Evolutionary conservation across 2,113 vertebrate genomes (phyloP), one percentile per base, ranked within the genome.

Genomic region (Phaethornis superciliosus): DNA sequence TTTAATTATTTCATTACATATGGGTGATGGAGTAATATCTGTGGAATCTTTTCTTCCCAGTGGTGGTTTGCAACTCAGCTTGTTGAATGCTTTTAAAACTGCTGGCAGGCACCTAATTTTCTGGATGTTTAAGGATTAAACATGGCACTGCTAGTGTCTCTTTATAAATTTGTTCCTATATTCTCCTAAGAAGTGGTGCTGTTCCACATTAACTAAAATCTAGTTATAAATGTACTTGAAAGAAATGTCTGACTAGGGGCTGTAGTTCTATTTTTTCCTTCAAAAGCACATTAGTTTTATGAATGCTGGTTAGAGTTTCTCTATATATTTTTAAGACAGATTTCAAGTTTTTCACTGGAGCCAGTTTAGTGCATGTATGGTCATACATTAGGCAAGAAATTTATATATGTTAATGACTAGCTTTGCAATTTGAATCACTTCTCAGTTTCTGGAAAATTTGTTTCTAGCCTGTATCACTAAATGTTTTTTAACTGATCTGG

Each of bases 111-210:
- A 26, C 42, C 65, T 51, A 58, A 82, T 81, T 88, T 89, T 87
- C 33, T 68, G 71, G 22, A 6, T 88, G 9, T 91, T 82, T 89
- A 93, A 94, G 87, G 89, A 76, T 56, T 88, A 42, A 85, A 69
- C 9, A 35, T 40, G 35, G 21, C 18, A 80, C n/a, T 33, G 35
- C 28, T 69, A 58, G 18, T 60, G 21, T 47, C 40, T 90, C n/a
- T 42, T 44, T 68, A 58, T 52, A 74, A 35, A 54, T 64, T 56
- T 87, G 40, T 56, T 24, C 30, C 44, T 88, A 9, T n/a, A 5
- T 23, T 16, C 14, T 81, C 28, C 33, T 55, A 70, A 74, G 40
- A 85, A 87, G 32, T 47, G 30, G 17, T 87, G 35, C 33, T 18
- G 14, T 64, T 91, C 27, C 27, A 71, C 1, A 1, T 47, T 87